These are phyloP conservation scores for Benthosema pterotum DNA, from an alignment of 2,797 vertebrate species.

Conservation along the genomic window DNA sequence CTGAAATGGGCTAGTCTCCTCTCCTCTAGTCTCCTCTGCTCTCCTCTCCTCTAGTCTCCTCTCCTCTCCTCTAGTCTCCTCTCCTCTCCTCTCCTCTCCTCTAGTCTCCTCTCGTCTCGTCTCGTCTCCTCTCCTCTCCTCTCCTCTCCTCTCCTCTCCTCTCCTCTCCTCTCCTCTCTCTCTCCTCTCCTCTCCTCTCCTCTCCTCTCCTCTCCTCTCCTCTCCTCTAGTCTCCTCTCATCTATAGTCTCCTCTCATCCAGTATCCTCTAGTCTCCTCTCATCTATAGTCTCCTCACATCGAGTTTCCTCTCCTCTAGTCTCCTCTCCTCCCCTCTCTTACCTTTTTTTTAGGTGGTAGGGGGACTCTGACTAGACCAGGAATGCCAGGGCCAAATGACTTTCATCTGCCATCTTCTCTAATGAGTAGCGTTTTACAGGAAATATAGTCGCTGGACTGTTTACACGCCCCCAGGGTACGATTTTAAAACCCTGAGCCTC, in stretches of 20 bases:
- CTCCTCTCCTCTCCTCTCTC: no score
- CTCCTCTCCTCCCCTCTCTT: neutral
- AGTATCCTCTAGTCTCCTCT: no score
- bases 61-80: conserved; percentile 10
- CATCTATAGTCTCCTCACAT: no score
- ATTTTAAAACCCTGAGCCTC: conserved; percentile 31
- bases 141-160: no score
- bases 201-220: conserved; percentile 1
- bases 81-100: neutral
- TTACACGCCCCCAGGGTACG: conserved; percentile 12
- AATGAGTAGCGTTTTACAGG: conserved; percentile 32
- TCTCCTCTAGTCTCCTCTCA: neutral
- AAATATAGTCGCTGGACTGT: conserved; percentile 31
- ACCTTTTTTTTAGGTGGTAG: neutral
- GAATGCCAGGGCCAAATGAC: conserved; percentile 37
- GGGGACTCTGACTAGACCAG: neutral
- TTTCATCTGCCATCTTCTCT: conserved; percentile 36
- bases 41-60: neutral
- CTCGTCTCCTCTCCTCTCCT: neutral
- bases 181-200: conserved; percentile 9
- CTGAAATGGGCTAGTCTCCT: no score
- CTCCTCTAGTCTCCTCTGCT: conserved; percentile 2
- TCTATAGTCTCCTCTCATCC: no score
- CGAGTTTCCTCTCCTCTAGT: no score
- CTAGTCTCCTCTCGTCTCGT: neutral